phyloP scores from a whole-genome alignment of 1,140 invertebrate species.

The Goniozus legneri region DNA sequence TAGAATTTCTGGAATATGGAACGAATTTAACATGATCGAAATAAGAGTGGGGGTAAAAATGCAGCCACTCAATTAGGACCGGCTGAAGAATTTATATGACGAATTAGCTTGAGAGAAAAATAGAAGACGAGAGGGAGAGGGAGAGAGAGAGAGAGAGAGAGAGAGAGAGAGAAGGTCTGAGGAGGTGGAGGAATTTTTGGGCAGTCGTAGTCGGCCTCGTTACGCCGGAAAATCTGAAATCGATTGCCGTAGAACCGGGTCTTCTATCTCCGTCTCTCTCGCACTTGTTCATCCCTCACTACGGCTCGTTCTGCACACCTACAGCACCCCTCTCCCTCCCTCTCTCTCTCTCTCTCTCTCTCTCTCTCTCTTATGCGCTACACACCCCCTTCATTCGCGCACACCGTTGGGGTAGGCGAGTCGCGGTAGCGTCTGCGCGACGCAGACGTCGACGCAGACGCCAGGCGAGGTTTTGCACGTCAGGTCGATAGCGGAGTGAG shows the following conservation, averaged over 20 bases:
- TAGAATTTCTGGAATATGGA: too few relatives aligned
- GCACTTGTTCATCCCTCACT: too few relatives aligned
- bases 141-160: slow-evolving; percentile 5
- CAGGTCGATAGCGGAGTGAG: slow-evolving; percentile 48
- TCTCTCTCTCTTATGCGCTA: too few relatives aligned
- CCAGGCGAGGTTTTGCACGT: slow-evolving; percentile 37
- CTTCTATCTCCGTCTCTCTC: too few relatives aligned
- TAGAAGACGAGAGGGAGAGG: background rate
- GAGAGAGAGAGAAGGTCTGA: slow-evolving; percentile 4
- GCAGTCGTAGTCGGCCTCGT: slow-evolving; percentile 44
- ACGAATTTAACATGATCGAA: too few relatives aligned
- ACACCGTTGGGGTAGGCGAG: too few relatives aligned
- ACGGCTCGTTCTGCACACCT: too few relatives aligned
- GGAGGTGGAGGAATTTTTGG: slow-evolving; percentile 37
- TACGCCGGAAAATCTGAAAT: slow-evolving; percentile 49
- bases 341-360: too few relatives aligned
- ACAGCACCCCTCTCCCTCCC: too few relatives aligned
- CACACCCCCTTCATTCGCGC: too few relatives aligned
- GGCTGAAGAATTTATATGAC: too few relatives aligned
- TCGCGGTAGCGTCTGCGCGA: slow-evolving; percentile 41
- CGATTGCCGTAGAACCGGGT: slow-evolving; percentile 41
- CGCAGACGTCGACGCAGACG: slow-evolving; percentile 45
- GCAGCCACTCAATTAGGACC: slow-evolving; percentile 5
- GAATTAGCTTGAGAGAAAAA: too few relatives aligned
- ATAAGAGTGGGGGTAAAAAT: slow-evolving; percentile 3